Conservation (phyloP, 2,113 vertebrate genomes). For the Anhinga anhinga region DNA sequence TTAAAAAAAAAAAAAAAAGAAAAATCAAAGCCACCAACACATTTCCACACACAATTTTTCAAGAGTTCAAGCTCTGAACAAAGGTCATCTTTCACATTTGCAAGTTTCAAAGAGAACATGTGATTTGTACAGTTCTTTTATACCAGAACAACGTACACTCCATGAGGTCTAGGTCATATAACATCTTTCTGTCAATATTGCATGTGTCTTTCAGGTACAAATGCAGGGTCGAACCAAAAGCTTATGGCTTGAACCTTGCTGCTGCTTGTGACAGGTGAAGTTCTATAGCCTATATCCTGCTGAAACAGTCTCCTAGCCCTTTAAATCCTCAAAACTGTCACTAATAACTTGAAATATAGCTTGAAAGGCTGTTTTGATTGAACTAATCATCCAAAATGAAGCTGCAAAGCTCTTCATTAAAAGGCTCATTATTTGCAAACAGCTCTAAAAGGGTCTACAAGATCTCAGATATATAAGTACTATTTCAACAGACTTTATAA, state of each 20-base stretch:
- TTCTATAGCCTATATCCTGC: neutral
- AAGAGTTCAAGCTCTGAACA: neutral
- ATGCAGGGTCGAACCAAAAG: neutral
- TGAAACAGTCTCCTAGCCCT: neutral
- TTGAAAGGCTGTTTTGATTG: neutral
- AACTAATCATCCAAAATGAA: neutral
- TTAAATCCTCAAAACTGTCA: neutral
- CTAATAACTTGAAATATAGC: neutral
- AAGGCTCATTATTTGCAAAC: neutral
- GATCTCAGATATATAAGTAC: fast-evolving
- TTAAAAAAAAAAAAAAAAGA: neutral
- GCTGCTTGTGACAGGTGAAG: neutral
- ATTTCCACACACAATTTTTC: neutral
- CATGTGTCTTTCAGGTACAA: neutral
- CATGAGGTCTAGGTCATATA: neutral
- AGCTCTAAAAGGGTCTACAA: neutral
- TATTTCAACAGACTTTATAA: neutral
- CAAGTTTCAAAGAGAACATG: neutral
- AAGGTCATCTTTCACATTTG: neutral
- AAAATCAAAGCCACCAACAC: neutral
- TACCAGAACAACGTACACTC: neutral
- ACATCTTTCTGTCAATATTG: fast-evolving
- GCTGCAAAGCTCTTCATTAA: neutral
- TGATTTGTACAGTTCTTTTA: neutral
- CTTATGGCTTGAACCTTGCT: neutral